Evolutionary conservation across 2,113 vertebrate species (phyloP).

Genomic region (Gadus chalcogrammus): DNA sequence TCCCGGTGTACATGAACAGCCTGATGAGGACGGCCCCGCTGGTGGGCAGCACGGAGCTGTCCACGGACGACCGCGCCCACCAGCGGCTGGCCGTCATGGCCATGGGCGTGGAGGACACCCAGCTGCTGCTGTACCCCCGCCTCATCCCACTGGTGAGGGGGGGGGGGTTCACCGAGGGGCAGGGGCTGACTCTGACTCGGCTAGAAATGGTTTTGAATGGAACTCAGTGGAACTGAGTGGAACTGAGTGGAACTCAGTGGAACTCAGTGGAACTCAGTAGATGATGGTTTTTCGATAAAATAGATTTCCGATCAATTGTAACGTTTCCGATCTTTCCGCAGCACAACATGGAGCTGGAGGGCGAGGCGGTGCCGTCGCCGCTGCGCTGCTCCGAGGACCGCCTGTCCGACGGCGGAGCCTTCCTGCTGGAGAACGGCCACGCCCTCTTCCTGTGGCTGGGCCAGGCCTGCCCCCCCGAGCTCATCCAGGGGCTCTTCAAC

Average conservation of each 20-base stretch:
- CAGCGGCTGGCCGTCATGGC: conserved; percentile 81
- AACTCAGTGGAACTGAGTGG: too few relatives aligned
- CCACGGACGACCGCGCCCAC: conserved; percentile 81
- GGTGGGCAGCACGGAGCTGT: conserved; percentile 78
- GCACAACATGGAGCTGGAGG: conserved; percentile 81
- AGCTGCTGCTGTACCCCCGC: conserved; percentile 88
- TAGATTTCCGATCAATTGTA: too few relatives aligned
- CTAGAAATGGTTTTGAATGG: not conserved
- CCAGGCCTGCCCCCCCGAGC: conserved; percentile 77
- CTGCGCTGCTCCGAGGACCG: conserved; percentile 89
- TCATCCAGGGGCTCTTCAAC: conserved; percentile 88
- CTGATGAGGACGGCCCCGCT: conserved; percentile 85
- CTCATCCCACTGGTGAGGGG: conserved; percentile 86
- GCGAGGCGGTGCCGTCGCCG: conserved; percentile 61
- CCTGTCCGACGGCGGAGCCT: conserved; percentile 82
- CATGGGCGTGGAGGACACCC: conserved; percentile 89
- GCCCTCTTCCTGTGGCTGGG: conserved; percentile 89
- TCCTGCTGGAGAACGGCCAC: conserved; percentile 86
- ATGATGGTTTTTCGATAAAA: too few relatives aligned
- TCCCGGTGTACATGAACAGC: conserved; percentile 91
- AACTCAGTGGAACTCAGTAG: too few relatives aligned
- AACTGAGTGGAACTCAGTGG: too few relatives aligned
- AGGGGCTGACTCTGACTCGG: not conserved
- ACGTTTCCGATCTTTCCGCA: conserved; percentile 39
- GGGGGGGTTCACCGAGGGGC: too few relatives aligned